These are phyloP conservation scores for Musca domestica DNA, from an alignment of 1,140 invertebrate genomes.

Conservation along the genomic window DNA sequence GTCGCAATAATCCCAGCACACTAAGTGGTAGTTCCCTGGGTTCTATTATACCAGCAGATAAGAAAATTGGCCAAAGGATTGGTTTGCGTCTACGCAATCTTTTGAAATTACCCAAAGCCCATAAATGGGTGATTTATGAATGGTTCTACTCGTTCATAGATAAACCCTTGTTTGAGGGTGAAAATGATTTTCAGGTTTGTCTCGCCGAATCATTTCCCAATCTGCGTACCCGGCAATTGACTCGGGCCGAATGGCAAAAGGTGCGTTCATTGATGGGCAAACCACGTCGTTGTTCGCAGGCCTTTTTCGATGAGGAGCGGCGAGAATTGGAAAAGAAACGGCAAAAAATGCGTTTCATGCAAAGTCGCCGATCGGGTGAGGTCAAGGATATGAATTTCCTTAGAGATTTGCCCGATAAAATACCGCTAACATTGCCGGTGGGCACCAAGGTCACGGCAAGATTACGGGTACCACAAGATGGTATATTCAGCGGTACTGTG, in stretches of 20 bases:
- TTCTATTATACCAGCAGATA: conserved; percentile 38
- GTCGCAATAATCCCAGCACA: background rate
- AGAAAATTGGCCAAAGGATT: conserved; percentile 77
- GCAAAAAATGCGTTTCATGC: conserved; percentile 88
- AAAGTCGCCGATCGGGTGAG: conserved; percentile 83
- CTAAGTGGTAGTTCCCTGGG: background rate
- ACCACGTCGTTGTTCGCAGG: conserved; percentile 86
- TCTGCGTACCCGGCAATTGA: conserved; percentile 80
- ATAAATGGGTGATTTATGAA: conserved; percentile 99
- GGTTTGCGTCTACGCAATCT: conserved; percentile 90
- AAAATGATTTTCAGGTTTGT: conserved; percentile 96
- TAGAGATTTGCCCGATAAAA: conserved; percentile 90
- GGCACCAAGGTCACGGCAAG: conserved; percentile 94
- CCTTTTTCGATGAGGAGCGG: conserved; percentile 95
- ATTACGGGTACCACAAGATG: conserved; percentile 90
- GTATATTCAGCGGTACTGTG: conserved; percentile 92
- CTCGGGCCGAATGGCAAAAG: conserved; percentile 92
- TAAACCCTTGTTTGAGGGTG: conserved; percentile 88
- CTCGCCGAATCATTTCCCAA: conserved; percentile 93
- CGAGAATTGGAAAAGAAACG: conserved; percentile 85
- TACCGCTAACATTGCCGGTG: conserved; percentile 93
- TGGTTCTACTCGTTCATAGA: conserved; percentile 99
- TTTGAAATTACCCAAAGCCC: conserved; percentile 97
- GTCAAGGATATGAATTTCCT: conserved; percentile 65
- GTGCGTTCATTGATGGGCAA: conserved; percentile 96